Evolutionary conservation across 1,140 invertebrate species (phyloP).

Genomic region (Tyrophagus putrescentiae): DNA sequence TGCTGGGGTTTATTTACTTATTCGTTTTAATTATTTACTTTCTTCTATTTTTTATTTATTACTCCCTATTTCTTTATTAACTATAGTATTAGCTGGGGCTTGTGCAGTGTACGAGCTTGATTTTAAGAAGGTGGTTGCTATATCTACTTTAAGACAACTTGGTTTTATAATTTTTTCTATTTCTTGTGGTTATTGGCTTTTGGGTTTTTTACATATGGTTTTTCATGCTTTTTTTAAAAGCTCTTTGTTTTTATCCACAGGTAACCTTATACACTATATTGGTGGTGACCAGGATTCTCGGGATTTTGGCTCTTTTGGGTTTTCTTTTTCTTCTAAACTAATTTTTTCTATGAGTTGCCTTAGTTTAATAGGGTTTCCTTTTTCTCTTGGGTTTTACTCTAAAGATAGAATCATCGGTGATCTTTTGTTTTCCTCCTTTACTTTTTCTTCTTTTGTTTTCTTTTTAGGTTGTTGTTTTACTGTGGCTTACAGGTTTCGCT

Average conservation of each 20-base stretch:
- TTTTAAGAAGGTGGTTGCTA: conserved; percentile 43
- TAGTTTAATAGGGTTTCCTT: conserved; percentile 41
- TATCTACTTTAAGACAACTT: conserved; percentile 52
- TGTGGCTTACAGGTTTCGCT: background rate
- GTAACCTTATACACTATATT: conserved; percentile 42
- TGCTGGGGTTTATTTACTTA: conserved; percentile 46
- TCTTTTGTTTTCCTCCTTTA: background rate
- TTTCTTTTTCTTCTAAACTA: background rate
- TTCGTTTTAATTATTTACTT: background rate
- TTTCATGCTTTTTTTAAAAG: conserved; percentile 48
- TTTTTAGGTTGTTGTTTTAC: background rate
- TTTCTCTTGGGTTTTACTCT: conserved; percentile 48
- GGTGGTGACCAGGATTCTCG: background rate
- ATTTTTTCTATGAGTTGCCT: conserved; percentile 40
- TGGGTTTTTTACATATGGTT: conserved; percentile 47
- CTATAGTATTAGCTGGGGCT: background rate
- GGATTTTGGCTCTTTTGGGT: background rate
- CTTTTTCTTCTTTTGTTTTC: background rate
- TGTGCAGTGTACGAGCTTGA: background rate
- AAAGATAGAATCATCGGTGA: conserved; percentile 42
- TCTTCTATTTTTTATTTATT: background rate
- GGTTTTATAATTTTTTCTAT: conserved; percentile 47
- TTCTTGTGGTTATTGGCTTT: conserved; percentile 32
- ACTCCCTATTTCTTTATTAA: background rate
- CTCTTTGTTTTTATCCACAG: conserved; percentile 45